phyloP scores from a whole-genome alignment of 2,797 vertebrate species.

The Meda fulgida region DNA sequence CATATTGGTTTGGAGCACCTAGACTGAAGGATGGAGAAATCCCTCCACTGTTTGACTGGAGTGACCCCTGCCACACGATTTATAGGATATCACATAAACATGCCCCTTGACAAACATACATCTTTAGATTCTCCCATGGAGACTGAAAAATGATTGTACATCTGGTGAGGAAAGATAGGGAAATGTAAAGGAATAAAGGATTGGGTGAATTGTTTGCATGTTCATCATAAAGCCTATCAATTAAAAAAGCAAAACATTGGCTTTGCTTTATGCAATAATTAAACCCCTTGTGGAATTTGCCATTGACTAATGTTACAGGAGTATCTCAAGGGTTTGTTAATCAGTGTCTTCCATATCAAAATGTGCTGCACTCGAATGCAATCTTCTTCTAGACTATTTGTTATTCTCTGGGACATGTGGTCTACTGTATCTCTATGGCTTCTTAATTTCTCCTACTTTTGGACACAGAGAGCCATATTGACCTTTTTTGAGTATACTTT shows the following conservation, averaged over 20 bases:
- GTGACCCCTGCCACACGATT: slow-evolving; percentile 80
- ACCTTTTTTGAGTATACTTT: background rate
- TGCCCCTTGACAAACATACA: slow-evolving; percentile 70
- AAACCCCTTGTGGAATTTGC: slow-evolving; percentile 57
- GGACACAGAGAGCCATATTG: slow-evolving; percentile 11
- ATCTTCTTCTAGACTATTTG: slow-evolving; percentile 64
- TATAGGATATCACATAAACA: slow-evolving; percentile 79
- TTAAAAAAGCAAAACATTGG: slow-evolving; percentile 73
- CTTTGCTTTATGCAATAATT: slow-evolving; percentile 71
- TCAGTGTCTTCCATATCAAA: slow-evolving; percentile 78
- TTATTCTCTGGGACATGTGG: slow-evolving; percentile 6
- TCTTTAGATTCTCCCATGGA: slow-evolving; percentile 18
- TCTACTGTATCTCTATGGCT: slow-evolving; percentile 7
- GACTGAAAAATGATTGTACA: background rate
- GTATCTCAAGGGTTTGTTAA: slow-evolving; percentile 53
- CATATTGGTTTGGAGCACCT: slow-evolving; percentile 75
- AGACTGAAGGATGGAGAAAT: slow-evolving; percentile 61
- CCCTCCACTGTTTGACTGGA: slow-evolving; percentile 74
- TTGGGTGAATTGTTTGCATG: background rate
- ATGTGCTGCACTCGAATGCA: slow-evolving; percentile 55
- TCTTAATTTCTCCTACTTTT: slow-evolving; percentile 17
- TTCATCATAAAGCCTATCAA: slow-evolving; percentile 31
- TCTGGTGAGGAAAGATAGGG: background rate
- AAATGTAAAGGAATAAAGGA: background rate
- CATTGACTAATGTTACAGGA: slow-evolving; percentile 52